These are phyloP conservation scores for Urophycis tenuis DNA, from an alignment of 2,797 vertebrate genomes.

Conservation along the genomic window DNA sequence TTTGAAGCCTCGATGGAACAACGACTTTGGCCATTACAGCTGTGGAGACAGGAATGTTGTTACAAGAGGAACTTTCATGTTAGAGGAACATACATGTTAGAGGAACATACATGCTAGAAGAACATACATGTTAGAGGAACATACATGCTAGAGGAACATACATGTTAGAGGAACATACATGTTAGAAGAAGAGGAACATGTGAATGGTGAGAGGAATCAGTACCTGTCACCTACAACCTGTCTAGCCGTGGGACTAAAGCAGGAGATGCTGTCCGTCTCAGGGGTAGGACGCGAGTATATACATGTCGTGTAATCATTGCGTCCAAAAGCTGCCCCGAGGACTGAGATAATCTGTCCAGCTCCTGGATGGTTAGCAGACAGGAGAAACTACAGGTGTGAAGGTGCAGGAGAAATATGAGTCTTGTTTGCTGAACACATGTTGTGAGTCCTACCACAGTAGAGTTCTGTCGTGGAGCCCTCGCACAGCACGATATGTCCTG, in stretches of 20 bases:
- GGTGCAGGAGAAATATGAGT: not conserved
- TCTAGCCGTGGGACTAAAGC: not conserved
- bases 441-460: not conserved
- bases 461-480: not conserved
- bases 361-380: too few species aligned
- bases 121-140: too few species aligned
- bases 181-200: not conserved
- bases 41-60: not conserved
- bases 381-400: not conserved
- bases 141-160: too few species aligned
- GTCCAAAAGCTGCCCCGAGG: not conserved
- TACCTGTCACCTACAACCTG: not conserved
- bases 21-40: not conserved
- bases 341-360: not conserved
- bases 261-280: not conserved
- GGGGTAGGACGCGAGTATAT: not conserved
- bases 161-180: too few species aligned
- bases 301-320: not conserved
- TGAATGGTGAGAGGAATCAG: not conserved
- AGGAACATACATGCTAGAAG: too few species aligned
- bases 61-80: too few species aligned
- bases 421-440: not conserved
- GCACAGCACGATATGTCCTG: not conserved
- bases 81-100: too few species aligned
- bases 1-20: not conserved